These are phyloP conservation scores for Elgaria multicarinata DNA, from an alignment of 2,113 vertebrate species.

Conservation along the genomic window DNA sequence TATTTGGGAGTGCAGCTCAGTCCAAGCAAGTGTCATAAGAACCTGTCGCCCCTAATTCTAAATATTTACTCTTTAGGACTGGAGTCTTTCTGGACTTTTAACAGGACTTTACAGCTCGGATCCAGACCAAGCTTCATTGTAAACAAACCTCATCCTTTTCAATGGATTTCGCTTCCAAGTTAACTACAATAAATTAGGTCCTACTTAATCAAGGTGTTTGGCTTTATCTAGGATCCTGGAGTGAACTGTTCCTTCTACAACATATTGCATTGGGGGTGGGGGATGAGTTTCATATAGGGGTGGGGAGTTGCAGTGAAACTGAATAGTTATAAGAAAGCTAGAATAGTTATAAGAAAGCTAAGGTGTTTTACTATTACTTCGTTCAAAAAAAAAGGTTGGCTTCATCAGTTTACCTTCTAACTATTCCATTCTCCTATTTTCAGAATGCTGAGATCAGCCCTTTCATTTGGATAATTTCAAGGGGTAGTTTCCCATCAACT, in stretches of 20 bases:
- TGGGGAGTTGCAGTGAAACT: neutral
- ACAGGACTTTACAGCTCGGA: neutral
- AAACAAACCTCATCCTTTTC: neutral
- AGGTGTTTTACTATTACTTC: neutral
- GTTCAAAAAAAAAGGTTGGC: neutral
- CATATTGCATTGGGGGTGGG: neutral
- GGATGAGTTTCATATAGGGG: neutral
- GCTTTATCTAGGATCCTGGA: neutral
- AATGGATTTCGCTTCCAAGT: neutral
- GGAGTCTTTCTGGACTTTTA: neutral
- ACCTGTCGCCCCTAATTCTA: neutral
- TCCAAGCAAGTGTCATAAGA: neutral
- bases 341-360: neutral
- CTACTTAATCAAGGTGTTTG: neutral
- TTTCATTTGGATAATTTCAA: neutral
- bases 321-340: neutral
- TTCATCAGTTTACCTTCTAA: neutral
- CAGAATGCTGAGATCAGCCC: neutral
- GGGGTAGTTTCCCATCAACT: neutral
- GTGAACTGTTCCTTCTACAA: neutral
- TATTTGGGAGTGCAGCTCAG: neutral
- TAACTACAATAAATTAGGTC: neutral
- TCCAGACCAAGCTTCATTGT: neutral
- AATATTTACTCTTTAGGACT: neutral
- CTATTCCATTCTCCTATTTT: neutral